Percentiles rank a stretch among this genome's conserved stretches.
Conservation (phyloP, 2,797 vertebrate species). For the Carcharodon carcharias region DNA sequence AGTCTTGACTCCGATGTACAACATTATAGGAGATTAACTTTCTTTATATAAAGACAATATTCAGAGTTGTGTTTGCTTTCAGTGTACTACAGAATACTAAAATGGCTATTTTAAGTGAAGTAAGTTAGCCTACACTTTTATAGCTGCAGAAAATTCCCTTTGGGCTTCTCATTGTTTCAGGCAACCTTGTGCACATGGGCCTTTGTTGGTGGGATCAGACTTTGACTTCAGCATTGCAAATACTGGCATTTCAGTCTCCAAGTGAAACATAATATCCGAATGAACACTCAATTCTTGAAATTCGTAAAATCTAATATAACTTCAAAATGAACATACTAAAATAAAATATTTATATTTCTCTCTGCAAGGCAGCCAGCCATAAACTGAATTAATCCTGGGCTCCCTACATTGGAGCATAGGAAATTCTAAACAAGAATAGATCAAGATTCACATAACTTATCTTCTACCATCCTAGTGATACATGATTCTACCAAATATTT, state of each 20-base stretch:
- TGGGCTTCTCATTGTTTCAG: neutral
- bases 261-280: neutral
- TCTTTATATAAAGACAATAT: neutral
- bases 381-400: neutral
- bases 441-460: neutral
- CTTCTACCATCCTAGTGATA: neutral
- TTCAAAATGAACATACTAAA: neutral
- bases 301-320: neutral
- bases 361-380: neutral
- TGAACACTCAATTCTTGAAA: neutral
- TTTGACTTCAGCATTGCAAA: neutral
- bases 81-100: neutral
- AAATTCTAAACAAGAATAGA: neutral
- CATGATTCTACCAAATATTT: neutral
- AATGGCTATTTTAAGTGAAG: neutral
- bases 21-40: neutral
- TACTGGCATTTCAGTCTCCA: neutral
- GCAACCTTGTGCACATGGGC: neutral
- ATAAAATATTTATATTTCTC: neutral
- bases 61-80: neutral
- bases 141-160: neutral
- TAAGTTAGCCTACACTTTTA: neutral
- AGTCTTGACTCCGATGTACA: neutral
- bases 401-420: neutral
- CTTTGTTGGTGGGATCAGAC: neutral